A percentile compares a stretch with the other conserved stretches of the same genome.
Evolutionary conservation across 2,797 vertebrate genomes (phyloP).

Genomic region (Notoglanidium macrostoma): DNA sequence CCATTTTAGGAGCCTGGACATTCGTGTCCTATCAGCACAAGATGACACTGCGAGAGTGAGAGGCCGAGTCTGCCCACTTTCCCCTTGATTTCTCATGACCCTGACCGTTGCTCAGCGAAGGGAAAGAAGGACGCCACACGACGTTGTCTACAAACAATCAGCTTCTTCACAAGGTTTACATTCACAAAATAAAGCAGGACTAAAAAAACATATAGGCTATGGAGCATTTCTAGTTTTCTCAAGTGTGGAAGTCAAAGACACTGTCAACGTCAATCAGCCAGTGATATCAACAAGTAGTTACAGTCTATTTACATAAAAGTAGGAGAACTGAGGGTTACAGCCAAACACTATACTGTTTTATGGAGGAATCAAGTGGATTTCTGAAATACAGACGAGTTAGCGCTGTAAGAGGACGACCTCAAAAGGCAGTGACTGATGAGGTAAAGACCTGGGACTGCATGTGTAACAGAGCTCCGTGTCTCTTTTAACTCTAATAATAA

Average conservation of each 20-base stretch:
- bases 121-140: conserved; percentile 47
- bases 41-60: conserved; percentile 24
- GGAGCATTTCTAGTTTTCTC: conserved; percentile 52
- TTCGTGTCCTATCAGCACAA: conserved; percentile 47
- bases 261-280: conserved; percentile 1
- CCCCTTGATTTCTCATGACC: conserved; percentile 16
- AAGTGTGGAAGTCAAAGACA: conserved; percentile 38
- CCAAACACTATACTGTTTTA: not conserved
- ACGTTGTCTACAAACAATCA: conserved; percentile 31
- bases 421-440: conserved; percentile 38
- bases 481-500: conserved; percentile 27
- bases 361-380: not conserved
- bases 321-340: conserved; percentile 25
- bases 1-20: conserved; percentile 26
- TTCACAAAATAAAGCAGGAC: conserved; percentile 67
- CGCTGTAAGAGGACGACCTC: conserved; percentile 19
- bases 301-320: conserved; percentile 66
- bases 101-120: not conserved
- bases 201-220: conserved; percentile 33
- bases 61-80: not conserved
- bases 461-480: conserved; percentile 22
- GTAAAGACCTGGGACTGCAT: conserved; percentile 28
- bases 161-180: conserved; percentile 69
- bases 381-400: conserved; percentile 1
- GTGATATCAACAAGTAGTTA: conserved; percentile 56